Base-by-base conservation (phyloP, 1,140 invertebrate genomes). In the Magallana gigas region DNA sequence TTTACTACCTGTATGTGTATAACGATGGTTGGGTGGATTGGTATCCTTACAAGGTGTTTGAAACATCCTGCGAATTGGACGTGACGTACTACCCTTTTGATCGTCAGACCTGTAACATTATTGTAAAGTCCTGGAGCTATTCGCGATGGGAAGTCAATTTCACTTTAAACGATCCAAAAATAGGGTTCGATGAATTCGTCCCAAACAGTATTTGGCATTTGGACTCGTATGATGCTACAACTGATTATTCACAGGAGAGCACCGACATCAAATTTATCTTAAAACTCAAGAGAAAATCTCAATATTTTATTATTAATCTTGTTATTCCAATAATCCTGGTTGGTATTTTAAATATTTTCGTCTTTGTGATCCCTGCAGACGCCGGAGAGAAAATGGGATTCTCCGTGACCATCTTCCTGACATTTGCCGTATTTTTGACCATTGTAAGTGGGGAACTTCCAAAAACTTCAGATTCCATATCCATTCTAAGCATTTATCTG, bases 341-440 rank as follows among this genome's bases (percentile, higher is more conserved):
- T 1, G 48, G 81, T n/a, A n/a, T 57, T n/a, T 16, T 83, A 8
- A 83, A 83, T 23, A 14, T 57, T 18, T 23, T 83, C 18, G 81
- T 83, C 8, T 83, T 83, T 57, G 36, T 58, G 7, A 83, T 83
- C 8, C 81, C 81, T 14, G 48, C 81, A 11, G 81, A 83, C 18
- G 18, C 56, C 18, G 81, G 81, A 57, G 81, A 83, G 48, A 83
- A 83, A 57, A 83, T 58, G 57, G 48, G 81, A 23, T 83, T 57
- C 16, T 11, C 81, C 2, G 81, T 83, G 1, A 83, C 36, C 2
- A 83, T 83, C 18, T 83, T 83, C 57, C 81, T 83, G 7, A 18
- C 81, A n/a, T 57, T 83, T 57, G 48, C 48, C 11, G 81, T 83
- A 29, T 83, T 83, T 58, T n/a, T 83, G 8, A 57, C 48, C 14